Base-by-base conservation (phyloP, 1,140 invertebrate species). In the Drusus annulatus region DNA sequence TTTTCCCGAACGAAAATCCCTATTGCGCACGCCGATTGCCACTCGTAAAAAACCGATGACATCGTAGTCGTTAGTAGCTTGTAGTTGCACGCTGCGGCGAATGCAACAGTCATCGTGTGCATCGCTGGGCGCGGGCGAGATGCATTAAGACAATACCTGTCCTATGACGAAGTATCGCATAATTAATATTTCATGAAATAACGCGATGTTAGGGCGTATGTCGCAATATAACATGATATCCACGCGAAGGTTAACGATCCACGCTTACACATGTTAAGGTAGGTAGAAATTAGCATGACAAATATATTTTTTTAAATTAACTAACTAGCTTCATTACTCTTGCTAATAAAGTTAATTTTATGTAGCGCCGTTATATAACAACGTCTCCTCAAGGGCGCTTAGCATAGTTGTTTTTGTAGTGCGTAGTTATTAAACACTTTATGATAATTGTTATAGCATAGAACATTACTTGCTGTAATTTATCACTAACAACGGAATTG, bases 171-270 rank as follows among this genome's bases (percentile, higher is more conserved):
- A 71, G 68, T 7, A 13, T 50, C 7, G 15, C n/a, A 28, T 54
- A 52, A 51, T 51, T 7, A 71, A 71, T 71, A 52, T 52, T 16
- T 21, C 45, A 51, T 71, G 68, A 52, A 15, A 19, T 50, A 51
- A 15, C 23, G 62, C 25, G 23, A 5, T 17, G 23, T 25, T 31
- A 65, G 63, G 28, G 63, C 63, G 63, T 50, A 17, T 65, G 23
- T 25, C n/a, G 63, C 28, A 25, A 36, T 45, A 8, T 16, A 31
- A 36, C 7, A 6, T 36, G 16, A 17, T 16, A 31, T n/a, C 25
- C 25, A 21, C 10, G 25, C 58, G 3, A 19, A 60, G 4, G 4
- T 28, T 28, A 60, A 60, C 58, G 13, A 19, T 60, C n/a, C 17
- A 60, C 25, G 0, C 19, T 7, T 21, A 19, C 4, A 54, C 15